These are phyloP conservation scores for Leucophora obtusa DNA, from an alignment of 2,888 invertebrate species.

Conservation along the genomic window DNA sequence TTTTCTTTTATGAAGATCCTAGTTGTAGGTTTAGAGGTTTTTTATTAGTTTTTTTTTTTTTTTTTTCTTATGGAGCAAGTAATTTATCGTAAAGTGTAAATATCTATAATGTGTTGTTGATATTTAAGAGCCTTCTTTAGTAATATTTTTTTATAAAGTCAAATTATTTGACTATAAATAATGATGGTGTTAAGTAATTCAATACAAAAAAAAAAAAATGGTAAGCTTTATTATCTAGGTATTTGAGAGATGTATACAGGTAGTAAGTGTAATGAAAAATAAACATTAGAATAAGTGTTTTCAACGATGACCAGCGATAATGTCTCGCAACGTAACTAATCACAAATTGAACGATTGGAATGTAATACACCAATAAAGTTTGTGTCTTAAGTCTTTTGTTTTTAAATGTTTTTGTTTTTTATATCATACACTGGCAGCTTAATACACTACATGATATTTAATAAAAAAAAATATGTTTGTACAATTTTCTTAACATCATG, in stretches of 20 bases:
- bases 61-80: slow-evolving; percentile 39
- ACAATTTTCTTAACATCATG: too few relatives aligned
- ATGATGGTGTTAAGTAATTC: slow-evolving; percentile 59
- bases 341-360: too few relatives aligned
- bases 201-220: slow-evolving; percentile 40
- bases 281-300: too few relatives aligned
- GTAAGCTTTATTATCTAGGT: neutral
- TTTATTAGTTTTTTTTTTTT: slow-evolving; percentile 5
- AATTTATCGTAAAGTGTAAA: slow-evolving; percentile 66
- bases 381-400: neutral
- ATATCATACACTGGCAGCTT: neutral
- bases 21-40: slow-evolving; percentile 20
- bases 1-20: slow-evolving; percentile 49
- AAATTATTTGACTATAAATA: slow-evolving; percentile 64
- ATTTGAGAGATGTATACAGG: neutral
- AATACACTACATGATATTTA: too few relatives aligned
- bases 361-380: neutral
- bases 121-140: slow-evolving; percentile 63
- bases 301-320: too few relatives aligned
- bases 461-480: too few relatives aligned
- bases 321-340: too few relatives aligned
- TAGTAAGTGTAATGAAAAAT: too few relatives aligned
- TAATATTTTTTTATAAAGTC: slow-evolving; percentile 42
- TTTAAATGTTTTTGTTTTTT: neutral
- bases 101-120: slow-evolving; percentile 65